Evolutionary conservation across 2,113 vertebrate species (phyloP).

Genomic region (Peromyscus leucopus): DNA sequence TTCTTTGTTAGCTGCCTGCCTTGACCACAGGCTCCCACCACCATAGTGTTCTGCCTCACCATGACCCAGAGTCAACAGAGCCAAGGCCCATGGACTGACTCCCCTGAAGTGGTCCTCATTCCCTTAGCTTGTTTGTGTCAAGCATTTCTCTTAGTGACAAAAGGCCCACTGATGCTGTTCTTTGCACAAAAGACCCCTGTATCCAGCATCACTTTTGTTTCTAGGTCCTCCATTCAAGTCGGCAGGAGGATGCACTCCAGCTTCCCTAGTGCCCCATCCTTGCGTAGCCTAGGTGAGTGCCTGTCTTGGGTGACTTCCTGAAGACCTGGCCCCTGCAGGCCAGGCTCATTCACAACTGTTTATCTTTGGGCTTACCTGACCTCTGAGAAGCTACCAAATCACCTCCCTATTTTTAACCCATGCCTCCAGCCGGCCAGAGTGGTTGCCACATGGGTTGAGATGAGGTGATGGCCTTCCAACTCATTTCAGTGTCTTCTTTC

Average conservation of each 20-base stretch:
- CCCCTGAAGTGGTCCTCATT: background rate
- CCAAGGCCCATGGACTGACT: background rate
- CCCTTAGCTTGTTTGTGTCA: background rate
- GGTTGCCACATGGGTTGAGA: background rate
- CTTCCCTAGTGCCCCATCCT: rapidly evolving
- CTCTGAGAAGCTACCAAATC: background rate
- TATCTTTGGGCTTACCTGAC: constrained; percentile 3
- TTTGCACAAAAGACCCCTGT: background rate
- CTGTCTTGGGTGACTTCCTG: background rate
- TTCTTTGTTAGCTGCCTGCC: background rate
- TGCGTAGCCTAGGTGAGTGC: background rate
- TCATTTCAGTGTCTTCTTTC: background rate
- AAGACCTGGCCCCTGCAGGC: background rate
- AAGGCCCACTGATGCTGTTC: background rate
- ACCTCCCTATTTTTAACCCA: background rate
- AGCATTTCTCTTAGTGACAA: background rate
- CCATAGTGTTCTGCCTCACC: background rate
- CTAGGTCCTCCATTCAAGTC: background rate
- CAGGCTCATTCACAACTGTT: rapidly evolving
- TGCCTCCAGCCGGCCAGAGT: background rate
- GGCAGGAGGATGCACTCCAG: rapidly evolving
- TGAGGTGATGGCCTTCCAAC: background rate
- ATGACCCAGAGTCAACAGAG: background rate
- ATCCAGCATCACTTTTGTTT: rapidly evolving
- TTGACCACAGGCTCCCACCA: background rate